Percentiles rank a stretch among this genome's conserved stretches.
Conservation (phyloP, 2,888 invertebrate genomes). For the Lapara coniferarum region DNA sequence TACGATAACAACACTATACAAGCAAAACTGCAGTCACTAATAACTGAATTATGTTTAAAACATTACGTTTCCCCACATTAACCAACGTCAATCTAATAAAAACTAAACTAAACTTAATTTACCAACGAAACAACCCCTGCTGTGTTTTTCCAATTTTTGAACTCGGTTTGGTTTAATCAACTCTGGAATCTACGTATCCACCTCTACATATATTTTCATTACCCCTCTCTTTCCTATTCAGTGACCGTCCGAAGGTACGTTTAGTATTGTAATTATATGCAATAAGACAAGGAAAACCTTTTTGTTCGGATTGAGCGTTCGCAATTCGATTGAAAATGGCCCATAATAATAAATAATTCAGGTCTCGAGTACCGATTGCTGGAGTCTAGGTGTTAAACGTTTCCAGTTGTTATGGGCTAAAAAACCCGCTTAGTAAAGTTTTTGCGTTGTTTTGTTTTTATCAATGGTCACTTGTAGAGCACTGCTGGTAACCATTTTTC, state of each 20-base stretch:
- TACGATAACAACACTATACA: too few species aligned
- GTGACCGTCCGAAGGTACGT: slow-evolving; percentile 31
- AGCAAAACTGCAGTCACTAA: too few species aligned
- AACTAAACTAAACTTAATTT: background rate
- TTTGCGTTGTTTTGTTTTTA: background rate
- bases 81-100: background rate
- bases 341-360: slow-evolving; percentile 63
- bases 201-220: background rate
- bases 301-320: slow-evolving; percentile 55
- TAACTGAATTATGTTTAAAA: too few species aligned
- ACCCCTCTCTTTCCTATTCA: slow-evolving; percentile 36
- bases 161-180: background rate
- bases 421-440: background rate
- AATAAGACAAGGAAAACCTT: slow-evolving; percentile 67
- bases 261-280: slow-evolving; percentile 57
- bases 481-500: too few species aligned
- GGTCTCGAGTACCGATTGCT: slow-evolving; percentile 36
- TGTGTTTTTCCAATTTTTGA: background rate
- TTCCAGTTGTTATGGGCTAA: background rate
- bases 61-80: too few species aligned
- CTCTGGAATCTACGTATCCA: background rate
- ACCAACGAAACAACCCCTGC: background rate
- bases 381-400: background rate
- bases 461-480: too few species aligned
- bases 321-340: slow-evolving; percentile 48